Percentiles rank a stretch among this genome's conserved stretches.
Evolutionary conservation across 1,140 invertebrate genomes (phyloP).

Genomic region (Nasonia vitripennis): DNA sequence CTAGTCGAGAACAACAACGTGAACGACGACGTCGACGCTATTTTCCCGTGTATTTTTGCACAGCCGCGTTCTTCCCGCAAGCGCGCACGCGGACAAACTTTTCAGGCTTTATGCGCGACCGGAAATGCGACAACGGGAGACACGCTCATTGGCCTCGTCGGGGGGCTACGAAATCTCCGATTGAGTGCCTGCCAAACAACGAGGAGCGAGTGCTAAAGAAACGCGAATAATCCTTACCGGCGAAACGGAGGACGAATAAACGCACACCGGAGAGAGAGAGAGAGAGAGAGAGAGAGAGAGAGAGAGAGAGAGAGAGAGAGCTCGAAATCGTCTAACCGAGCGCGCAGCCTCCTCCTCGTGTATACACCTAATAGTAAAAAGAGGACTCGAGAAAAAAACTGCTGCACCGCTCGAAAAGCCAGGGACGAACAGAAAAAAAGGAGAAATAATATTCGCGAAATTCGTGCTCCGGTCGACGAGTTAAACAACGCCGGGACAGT

Average conservation of each 20-base stretch:
- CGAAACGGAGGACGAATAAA: constrained; percentile 56
- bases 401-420: neutral
- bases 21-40: neutral
- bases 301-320: neutral
- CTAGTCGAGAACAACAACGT: constrained; percentile 17
- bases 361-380: neutral
- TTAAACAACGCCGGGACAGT: constrained; percentile 53
- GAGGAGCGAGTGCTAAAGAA: constrained; percentile 53
- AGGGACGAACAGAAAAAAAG: constrained; percentile 50
- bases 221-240: constrained; percentile 57
- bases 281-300: neutral
- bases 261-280: neutral
- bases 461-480: constrained; percentile 49
- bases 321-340: constrained; percentile 60
- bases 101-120: constrained; percentile 52
- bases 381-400: constrained; percentile 13
- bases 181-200: constrained; percentile 57
- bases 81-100: neutral
- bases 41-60: neutral
- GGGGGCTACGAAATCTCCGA: neutral
- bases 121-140: constrained; percentile 60
- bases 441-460: constrained; percentile 50
- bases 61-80: neutral
- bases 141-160: constrained; percentile 59
- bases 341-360: constrained; percentile 46